Base-by-base conservation (phyloP, 1,140 invertebrate genomes). In the Thrips palmi region DNA sequence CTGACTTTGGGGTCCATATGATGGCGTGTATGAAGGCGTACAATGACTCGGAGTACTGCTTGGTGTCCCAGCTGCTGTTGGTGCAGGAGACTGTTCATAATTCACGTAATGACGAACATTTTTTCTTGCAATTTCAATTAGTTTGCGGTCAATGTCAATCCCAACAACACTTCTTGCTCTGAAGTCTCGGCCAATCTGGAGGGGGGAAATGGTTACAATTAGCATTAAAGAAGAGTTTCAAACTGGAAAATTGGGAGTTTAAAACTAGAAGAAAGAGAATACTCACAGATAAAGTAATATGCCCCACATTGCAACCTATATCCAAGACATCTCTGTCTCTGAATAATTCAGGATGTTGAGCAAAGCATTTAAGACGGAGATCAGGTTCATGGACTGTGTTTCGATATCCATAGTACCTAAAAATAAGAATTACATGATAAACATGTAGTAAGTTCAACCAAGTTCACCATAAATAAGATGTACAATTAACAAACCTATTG, bases 281-380 rank as follows among this genome's bases (percentile, higher is more conserved):
- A n/a, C n/a, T n/a, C n/a, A n/a, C n/a, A 0, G 75, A 75, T 14
- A 83, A 63, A 2, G 92, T 93, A 31, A 98, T 71, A 53, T 93
- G 83, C 2, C 94, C 94, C 45, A 89, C 80, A 64, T 98, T 98
- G 57, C 94, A 98, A 7, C 94, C 94, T 53, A 98, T 86, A 53
- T 98, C 94, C 27, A 98, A 63, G 17, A 97, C 75, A 58, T 91
- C 80, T 59, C 91, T 94, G 10, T 75, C 73, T 43, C 74, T 62
- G 56, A 97, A 96, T 52, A 94, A 67, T 47, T 92, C 77, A 29
- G 68, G 61, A 43, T 82, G 72, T 42, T 73, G 67, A 28, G 67
- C 64, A 47, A 99, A 81, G 34, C 77, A 72, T 44, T 71, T 70
- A 31, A 97, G 57, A 33, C 94, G 67, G 20, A 75, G 62, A 60